Evolutionary conservation across 2,888 invertebrate genomes (phyloP).

Genomic region (Pseudolycoriella hygida): DNA sequence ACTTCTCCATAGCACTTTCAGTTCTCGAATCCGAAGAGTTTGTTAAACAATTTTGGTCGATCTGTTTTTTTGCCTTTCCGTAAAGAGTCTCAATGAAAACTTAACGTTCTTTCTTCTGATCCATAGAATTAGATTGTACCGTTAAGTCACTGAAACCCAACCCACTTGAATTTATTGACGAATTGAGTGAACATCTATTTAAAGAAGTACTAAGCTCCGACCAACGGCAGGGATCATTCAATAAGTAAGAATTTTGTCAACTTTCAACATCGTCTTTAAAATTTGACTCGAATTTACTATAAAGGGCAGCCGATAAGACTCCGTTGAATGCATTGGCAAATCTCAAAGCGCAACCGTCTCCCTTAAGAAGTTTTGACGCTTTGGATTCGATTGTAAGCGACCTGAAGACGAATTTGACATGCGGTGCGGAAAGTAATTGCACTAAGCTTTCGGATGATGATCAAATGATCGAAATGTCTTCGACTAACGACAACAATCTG

Average conservation of each 20-base stretch:
- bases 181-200: constrained; percentile 61
- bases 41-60: too few relatives aligned
- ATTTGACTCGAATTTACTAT: too few relatives aligned
- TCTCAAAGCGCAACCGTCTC: too few relatives aligned
- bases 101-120: too few relatives aligned
- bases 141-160: too few relatives aligned
- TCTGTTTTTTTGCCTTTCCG: too few relatives aligned
- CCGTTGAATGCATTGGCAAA: neutral
- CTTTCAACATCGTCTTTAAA: too few relatives aligned
- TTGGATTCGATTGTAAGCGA: constrained; percentile 2
- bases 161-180: constrained; percentile 14
- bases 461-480: neutral
- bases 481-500: too few relatives aligned
- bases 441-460: neutral
- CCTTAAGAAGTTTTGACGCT: neutral
- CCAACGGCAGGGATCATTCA: constrained; percentile 27
- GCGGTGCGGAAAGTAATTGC: neutral
- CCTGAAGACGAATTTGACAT: constrained; percentile 2
- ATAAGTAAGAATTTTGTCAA: constrained; percentile 21
- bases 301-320: neutral
- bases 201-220: constrained; percentile 45
- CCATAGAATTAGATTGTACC: too few relatives aligned
- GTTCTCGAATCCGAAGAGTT: too few relatives aligned
- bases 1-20: too few relatives aligned
- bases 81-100: too few relatives aligned